A percentile compares a stretch with the other conserved stretches of the same genome.
phyloP scores from a whole-genome alignment of 2,888 invertebrate species.

The Xylota sylvarum region DNA sequence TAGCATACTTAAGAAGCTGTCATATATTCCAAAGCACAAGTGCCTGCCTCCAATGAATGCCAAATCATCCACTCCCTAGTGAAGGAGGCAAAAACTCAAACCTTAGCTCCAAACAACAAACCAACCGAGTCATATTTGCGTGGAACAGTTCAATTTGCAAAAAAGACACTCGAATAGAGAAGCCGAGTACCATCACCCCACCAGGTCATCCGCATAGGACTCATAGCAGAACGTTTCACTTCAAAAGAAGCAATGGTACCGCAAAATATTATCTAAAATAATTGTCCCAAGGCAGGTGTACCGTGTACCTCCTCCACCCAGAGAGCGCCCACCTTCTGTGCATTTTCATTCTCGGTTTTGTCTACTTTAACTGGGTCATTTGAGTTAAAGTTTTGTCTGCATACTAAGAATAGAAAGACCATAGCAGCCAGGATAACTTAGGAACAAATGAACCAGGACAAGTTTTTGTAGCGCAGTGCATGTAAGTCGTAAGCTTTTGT shows the following conservation, averaged over 20 bases:
- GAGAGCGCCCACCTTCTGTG: not conserved
- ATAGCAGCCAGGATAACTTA: constrained; percentile 27
- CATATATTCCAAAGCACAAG: not conserved
- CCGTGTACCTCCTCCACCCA: not conserved
- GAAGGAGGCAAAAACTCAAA: not conserved
- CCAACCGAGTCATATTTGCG: constrained; percentile 6
- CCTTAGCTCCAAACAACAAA: constrained; percentile 1
- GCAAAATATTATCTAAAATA: constrained; percentile 24
- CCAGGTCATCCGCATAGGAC: constrained; percentile 2
- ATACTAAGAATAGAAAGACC: constrained; percentile 47
- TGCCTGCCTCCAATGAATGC: not conserved
- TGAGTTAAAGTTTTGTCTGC: constrained; percentile 57
- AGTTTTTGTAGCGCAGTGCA: constrained; percentile 1
- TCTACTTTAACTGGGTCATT: constrained; percentile 45
- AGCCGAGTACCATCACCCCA: not conserved
- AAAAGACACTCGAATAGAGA: not conserved
- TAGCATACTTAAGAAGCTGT: constrained; percentile 1
- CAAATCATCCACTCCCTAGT: constrained; percentile 11
- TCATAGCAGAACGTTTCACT: not conserved
- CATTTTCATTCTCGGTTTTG: constrained; percentile 23
- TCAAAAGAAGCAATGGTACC: not conserved
- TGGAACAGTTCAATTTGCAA: constrained; percentile 34
- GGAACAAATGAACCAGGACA: constrained; percentile 32
- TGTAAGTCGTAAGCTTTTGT: constrained; percentile 62
- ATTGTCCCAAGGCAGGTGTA: constrained; percentile 13